A percentile compares a stretch with the other conserved stretches of the same genome.
Evolutionary conservation across 2,888 invertebrate species (phyloP).

Genomic region (Arrhopalites spinosus): DNA sequence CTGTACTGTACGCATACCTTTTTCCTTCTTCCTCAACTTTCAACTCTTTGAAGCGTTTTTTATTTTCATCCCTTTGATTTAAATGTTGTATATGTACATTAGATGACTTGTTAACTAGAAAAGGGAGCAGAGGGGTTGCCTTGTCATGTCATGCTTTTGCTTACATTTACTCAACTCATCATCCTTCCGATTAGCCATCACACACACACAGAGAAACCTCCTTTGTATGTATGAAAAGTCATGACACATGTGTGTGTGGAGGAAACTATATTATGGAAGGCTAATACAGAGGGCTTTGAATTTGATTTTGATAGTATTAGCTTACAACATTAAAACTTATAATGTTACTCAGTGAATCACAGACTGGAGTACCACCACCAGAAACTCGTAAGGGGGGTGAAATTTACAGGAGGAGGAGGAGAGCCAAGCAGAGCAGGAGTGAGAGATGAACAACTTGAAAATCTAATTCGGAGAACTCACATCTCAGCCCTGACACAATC

Average conservation of each 20-base stretch:
- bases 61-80: too few relatives aligned
- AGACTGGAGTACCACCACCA: neutral
- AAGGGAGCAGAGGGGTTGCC: neutral
- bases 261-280: neutral
- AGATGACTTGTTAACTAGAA: too few relatives aligned
- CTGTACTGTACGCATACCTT: too few relatives aligned
- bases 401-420: slow-evolving; percentile 2
- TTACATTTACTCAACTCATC: neutral
- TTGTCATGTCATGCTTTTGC: slow-evolving; percentile 9
- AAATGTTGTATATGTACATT: too few relatives aligned
- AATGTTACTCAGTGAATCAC: neutral
- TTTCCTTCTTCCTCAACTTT: too few relatives aligned
- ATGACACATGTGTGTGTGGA: neutral
- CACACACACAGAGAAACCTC: neutral
- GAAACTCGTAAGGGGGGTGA: too few relatives aligned
- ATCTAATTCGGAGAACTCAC: slow-evolving; percentile 37
- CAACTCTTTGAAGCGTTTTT: too few relatives aligned
- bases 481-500: slow-evolving; percentile 42
- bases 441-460: slow-evolving; percentile 19
- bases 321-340: neutral
- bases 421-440: slow-evolving; percentile 2
- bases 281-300: too few relatives aligned
- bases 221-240: neutral
- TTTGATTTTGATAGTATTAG: neutral
- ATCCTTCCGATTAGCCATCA: neutral